Evolutionary conservation across 2,113 vertebrate species (phyloP).

Genomic region (Dipodomys stephensi): DNA sequence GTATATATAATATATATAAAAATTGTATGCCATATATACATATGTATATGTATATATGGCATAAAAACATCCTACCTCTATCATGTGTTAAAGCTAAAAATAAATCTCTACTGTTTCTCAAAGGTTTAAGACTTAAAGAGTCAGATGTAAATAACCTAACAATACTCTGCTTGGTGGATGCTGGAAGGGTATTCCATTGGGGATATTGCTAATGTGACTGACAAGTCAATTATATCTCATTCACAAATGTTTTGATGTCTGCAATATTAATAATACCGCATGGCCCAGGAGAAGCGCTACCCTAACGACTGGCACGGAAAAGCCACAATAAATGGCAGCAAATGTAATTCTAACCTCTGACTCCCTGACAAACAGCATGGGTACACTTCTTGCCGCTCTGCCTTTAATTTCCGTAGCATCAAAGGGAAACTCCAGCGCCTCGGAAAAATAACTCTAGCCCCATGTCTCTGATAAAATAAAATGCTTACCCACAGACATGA

Average conservation of each 20-base stretch:
- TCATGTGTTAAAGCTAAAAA: conserved; percentile 71
- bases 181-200: conserved; percentile 71
- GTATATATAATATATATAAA: too few species aligned
- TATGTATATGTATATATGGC: too few species aligned
- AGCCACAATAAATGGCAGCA: conserved; percentile 84
- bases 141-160: conserved; percentile 75
- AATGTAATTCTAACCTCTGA: conserved; percentile 86
- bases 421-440: conserved; percentile 86
- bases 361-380: conserved; percentile 84
- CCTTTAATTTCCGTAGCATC: conserved; percentile 87
- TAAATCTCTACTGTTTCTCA: conserved; percentile 70
- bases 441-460: conserved; percentile 85
- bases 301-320: conserved; percentile 76
- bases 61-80: background rate
- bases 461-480: conserved; percentile 87
- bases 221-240: conserved; percentile 82
- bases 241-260: conserved; percentile 82
- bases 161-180: conserved; percentile 52
- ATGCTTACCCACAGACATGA: conserved; percentile 87
- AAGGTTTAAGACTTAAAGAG: conserved; percentile 78
- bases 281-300: conserved; percentile 79
- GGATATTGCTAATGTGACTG: conserved; percentile 81
- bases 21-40: too few species aligned
- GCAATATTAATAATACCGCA: conserved; percentile 84
- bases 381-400: conserved; percentile 75